Conservation (phyloP, 2,113 vertebrate species). For the Poeciliopsis occidentalis region DNA sequence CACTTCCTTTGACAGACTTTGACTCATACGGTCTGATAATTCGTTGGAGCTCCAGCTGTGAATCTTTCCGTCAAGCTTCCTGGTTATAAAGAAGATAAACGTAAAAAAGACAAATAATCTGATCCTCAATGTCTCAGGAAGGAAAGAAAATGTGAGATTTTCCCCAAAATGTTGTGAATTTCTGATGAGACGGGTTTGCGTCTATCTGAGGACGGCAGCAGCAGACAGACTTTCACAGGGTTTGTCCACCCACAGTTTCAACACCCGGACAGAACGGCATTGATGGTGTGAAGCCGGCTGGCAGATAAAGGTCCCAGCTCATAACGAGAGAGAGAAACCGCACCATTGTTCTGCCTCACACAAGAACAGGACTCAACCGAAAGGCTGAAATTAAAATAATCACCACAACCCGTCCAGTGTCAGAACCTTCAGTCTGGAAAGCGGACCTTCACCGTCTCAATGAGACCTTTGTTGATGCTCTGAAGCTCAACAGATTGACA, state of each 20-base stretch:
- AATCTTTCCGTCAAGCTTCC: too few species aligned
- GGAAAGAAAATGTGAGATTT: neutral
- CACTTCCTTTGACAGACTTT: neutral
- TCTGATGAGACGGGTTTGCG: neutral
- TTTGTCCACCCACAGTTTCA: conserved; percentile 43
- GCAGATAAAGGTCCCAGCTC: conserved; percentile 35
- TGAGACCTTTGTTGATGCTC: neutral
- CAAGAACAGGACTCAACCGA: conserved; percentile 8
- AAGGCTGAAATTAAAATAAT: conserved; percentile 60
- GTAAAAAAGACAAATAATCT: neutral
- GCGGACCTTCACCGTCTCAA: neutral
- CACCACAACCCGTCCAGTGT: conserved; percentile 27
- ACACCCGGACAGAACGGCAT: conserved; percentile 35
- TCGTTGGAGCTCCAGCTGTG: too few species aligned
- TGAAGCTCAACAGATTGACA: neutral
- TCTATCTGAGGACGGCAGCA: neutral
- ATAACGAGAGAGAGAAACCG: conserved; percentile 20
- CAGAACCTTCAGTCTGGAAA: neutral
- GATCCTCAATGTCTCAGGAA: neutral
- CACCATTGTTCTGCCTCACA: conserved; percentile 30
- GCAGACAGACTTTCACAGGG: conserved; percentile 43
- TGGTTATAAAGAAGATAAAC: neutral
- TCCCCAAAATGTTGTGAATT: neutral
- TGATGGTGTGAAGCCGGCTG: conserved; percentile 23
- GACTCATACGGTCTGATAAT: too few species aligned